Evolutionary conservation across 2,888 invertebrate species (phyloP).

Genomic region (Chaitophorus viminalis): DNA sequence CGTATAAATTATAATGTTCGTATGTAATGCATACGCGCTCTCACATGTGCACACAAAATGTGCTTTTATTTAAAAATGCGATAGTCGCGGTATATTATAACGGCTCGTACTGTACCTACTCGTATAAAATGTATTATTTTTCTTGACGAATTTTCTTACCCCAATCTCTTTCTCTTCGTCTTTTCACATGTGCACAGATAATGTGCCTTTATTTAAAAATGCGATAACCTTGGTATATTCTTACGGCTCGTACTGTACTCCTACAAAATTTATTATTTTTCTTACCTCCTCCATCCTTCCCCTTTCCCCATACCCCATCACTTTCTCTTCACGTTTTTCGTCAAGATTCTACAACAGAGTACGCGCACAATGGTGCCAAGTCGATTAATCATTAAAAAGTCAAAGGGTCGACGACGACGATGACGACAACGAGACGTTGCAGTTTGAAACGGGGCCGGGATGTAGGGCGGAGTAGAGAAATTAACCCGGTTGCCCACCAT

Average conservation of each 20-base stretch:
- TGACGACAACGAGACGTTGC: background rate
- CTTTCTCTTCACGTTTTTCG: constrained; percentile 29
- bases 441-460: background rate
- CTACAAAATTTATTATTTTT: background rate
- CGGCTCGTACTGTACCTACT: background rate
- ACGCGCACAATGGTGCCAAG: constrained; percentile 37
- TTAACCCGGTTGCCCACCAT: constrained; percentile 45
- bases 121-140: background rate
- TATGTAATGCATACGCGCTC: background rate
- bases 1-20: background rate
- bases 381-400: constrained; percentile 61
- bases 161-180: too few relatives aligned
- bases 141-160: too few relatives aligned
- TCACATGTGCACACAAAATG: background rate
- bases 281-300: background rate
- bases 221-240: background rate
- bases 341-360: background rate
- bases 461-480: background rate
- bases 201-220: background rate
- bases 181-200: background rate
- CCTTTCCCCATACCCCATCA: background rate
- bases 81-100: background rate
- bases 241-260: background rate
- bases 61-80: background rate
- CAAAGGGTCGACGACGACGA: constrained; percentile 36